Evolutionary conservation across 2,888 invertebrate genomes (phyloP).

Genomic region (Drosophila acutilabella): DNA sequence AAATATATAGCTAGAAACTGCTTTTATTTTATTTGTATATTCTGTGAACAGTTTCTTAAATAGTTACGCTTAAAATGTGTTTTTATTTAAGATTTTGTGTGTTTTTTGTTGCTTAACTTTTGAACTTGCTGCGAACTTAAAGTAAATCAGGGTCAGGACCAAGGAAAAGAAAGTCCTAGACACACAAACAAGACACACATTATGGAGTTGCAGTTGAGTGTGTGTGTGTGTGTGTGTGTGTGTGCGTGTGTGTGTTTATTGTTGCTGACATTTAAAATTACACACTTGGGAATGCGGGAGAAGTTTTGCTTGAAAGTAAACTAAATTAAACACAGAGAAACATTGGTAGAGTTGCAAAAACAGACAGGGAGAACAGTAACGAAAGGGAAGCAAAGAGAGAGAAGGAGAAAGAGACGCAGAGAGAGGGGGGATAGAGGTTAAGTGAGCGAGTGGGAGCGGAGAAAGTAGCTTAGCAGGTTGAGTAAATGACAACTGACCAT

Average conservation of each 20-base stretch:
- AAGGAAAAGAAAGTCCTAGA: conserved; percentile 7
- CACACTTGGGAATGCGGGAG: conserved; percentile 74
- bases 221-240: conserved; percentile 31
- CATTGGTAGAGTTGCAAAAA: conserved; percentile 11
- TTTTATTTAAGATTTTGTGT: neutral
- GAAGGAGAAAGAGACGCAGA: neutral
- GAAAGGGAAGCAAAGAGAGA: neutral
- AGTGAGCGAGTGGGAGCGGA: neutral
- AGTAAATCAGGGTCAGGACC: conserved; percentile 49
- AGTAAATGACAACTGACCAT: conserved; percentile 64
- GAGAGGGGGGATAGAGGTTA: neutral
- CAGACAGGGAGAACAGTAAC: neutral
- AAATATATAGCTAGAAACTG: no score
- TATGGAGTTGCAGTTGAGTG: conserved; percentile 8
- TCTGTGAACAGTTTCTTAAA: neutral
- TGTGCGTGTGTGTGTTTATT: conserved; percentile 54
- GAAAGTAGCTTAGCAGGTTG: conserved; percentile 16
- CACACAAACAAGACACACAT: conserved; percentile 11
- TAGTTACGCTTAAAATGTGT: neutral
- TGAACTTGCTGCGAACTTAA: conserved; percentile 40
- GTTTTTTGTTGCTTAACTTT: neutral
- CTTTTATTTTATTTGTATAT: no score
- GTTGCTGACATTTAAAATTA: conserved; percentile 79
- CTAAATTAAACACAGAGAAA: conserved; percentile 69
- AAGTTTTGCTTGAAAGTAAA: conserved; percentile 74